A percentile compares a stretch with the other conserved stretches of the same genome.
Conservation (phyloP, 2,888 invertebrate genomes). For the Ophraella communa region DNA sequence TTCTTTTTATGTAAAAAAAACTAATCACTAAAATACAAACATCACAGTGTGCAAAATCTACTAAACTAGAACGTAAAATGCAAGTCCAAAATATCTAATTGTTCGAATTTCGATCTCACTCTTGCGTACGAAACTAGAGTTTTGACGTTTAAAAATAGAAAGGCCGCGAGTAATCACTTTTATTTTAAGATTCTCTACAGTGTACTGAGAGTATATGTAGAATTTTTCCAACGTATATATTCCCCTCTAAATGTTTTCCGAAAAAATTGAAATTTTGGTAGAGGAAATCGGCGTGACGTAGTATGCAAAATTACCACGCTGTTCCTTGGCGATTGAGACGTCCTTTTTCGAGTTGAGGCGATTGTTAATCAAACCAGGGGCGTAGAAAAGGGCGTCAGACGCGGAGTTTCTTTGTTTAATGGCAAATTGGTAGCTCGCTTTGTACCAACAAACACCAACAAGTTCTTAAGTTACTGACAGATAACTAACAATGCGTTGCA, state of each 20-base stretch:
- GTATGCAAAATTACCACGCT: not conserved
- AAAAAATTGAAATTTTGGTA: conserved; percentile 20
- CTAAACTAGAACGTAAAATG: not conserved
- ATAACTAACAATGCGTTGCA: no score
- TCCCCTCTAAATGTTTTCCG: not conserved
- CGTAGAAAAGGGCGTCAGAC: not conserved
- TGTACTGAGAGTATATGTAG: conserved; percentile 15
- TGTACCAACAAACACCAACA: no score
- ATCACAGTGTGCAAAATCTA: not conserved
- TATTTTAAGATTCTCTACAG: conserved; percentile 7
- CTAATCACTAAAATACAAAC: not conserved
- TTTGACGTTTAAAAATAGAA: conserved; percentile 1
- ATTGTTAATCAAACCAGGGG: not conserved
- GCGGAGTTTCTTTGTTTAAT: no score
- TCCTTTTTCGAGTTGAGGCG: not conserved
- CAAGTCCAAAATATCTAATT: not conserved
- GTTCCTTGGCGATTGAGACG: not conserved
- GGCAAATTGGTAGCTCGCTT: no score
- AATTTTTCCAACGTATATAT: conserved; percentile 17
- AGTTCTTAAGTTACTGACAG: no score
- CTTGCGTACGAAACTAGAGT: not conserved
- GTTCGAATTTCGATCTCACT: not conserved
- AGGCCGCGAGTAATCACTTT: conserved; percentile 1
- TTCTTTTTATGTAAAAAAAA: not conserved
- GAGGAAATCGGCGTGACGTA: not conserved